Conservation (phyloP, 2,888 invertebrate genomes). For the Gymnoscelis rufifasciata region DNA sequence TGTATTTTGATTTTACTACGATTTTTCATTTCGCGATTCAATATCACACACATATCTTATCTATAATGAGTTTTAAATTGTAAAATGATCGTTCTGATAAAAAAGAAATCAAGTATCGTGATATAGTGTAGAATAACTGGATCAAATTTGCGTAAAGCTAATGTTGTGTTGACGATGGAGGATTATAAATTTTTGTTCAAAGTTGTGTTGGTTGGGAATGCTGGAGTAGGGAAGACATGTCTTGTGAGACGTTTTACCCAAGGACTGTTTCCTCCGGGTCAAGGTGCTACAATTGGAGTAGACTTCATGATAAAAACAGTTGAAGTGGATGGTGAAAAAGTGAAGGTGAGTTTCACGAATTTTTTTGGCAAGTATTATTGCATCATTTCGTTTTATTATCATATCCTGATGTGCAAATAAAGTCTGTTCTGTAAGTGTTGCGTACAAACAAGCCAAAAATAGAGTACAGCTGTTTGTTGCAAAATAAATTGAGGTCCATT, state of each 20-base stretch:
- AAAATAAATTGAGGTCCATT: no score
- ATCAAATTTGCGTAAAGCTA: constrained; percentile 44
- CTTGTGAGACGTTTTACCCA: constrained; percentile 97
- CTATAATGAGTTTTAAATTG: constrained; percentile 54
- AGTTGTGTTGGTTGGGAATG: constrained; percentile 98
- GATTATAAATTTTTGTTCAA: constrained; percentile 99
- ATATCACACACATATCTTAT: constrained; percentile 43
- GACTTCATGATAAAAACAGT: constrained; percentile 99
- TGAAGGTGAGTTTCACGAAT: constrained; percentile 82
- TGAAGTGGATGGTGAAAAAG: constrained; percentile 96
- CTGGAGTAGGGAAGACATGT: constrained; percentile 99
- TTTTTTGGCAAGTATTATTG: constrained; percentile 40
- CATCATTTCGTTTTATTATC: constrained; percentile 36
- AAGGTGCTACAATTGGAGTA: constrained; percentile 98
- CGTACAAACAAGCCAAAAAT: background rate
- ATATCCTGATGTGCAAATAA: constrained; percentile 19
- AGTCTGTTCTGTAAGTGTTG: background rate
- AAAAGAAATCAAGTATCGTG: constrained; percentile 45
- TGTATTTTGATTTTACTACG: constrained; percentile 27
- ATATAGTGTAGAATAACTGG: constrained; percentile 56
- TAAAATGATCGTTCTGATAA: constrained; percentile 49
- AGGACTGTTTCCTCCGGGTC: constrained; percentile 98
- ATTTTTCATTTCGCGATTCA: constrained; percentile 35
- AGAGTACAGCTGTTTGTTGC: background rate
- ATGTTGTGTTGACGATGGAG: constrained; percentile 85